Evolutionary conservation across 2,888 invertebrate species (phyloP), one percentile per base, ranked within the genome.

Genomic region (Nebria brevicollis): DNA sequence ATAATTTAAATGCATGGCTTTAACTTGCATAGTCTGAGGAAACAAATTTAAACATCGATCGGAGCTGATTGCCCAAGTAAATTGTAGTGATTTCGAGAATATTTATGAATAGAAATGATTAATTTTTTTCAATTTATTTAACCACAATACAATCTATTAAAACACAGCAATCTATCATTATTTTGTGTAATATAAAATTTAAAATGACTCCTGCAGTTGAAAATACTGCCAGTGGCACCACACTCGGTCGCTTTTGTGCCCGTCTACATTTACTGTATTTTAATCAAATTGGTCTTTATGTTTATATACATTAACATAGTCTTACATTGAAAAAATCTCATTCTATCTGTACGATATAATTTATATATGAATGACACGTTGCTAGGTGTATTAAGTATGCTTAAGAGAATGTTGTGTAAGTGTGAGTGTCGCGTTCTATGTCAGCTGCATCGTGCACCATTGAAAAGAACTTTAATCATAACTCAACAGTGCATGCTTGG

Each of bases 381-480:
- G 54, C 54, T 54, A 8, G 4, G 54, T 13, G 34, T 34, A 34
- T 34, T 34, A 34, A 5, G 34, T 34, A 34, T 34, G 34, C 5
- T 34, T 34, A 54, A 34, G 34, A 34, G 15, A n/a, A 15, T 25
- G 25, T 68, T 25, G 6, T 68, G 34, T 34, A 34, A 25, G 75
- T 54, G 54, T 34, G 75, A 54, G 75, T 75, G 75, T 75, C 66
- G 75, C 64, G 64, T 75, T 65, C 75, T 54, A 68, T 68, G 68
- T 6, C 68, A 10, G 8, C 68, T 68, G 64, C 75, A 43, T 43
- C 77, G 68, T 26, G 64, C 75, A 43, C 43, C 77, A 77, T 26
- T 77, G 43, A 68, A 70, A 70, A 66, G 66, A 77, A 77, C 54
- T 70, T 70, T 70, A 77, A 77, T 70, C 70, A 77, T 70, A 75